Evolutionary conservation across 2,797 vertebrate genomes (phyloP), one percentile per base, ranked within the genome.

Genomic region (Neosalanx taihuensis): DNA sequence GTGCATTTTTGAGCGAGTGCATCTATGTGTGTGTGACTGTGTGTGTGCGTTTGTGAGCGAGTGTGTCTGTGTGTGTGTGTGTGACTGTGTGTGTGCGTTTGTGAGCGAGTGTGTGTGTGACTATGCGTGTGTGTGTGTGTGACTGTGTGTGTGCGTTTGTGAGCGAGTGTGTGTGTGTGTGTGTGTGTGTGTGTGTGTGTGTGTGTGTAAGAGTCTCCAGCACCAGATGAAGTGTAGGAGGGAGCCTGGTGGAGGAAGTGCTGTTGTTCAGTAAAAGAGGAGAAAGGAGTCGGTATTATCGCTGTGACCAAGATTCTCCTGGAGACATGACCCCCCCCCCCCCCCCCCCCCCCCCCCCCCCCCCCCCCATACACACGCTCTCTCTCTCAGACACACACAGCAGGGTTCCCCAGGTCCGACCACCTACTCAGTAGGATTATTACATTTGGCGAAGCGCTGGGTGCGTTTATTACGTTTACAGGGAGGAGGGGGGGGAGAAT

Each of bases 181-280:
- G 46, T 53, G 60, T 18, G 59, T 35, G 2, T 6, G 12, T 3
- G 17, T 64, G 72, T 63, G 61, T 5, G 13, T 13, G 46, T 41
- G 64, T 6, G 53, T 67, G 60, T 62, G 72, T 76, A 60, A 74
- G 83, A 53, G 78, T 56, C 72, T 66, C 70, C 66, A 78, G 74
- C 4, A 37, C 35, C 86, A 88, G 89, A 86, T 88, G 89, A 86
- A 58, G 61, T 67, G 86, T 89, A 78, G 85, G 88, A 87, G 87
- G 83, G 69, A 64, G 66, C 63, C 80, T 71, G 76, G 84, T 76
- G 82, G 72, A 73, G 65, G 75, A 76, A 79, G 74, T 79, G 75
- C 77, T 65, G 71, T 41, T 74, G 64, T 82, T 75, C 80, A 66
- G 84, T 76, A 83, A 78, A 70, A 74, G 64, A 37, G 72, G 56